Base-by-base conservation (phyloP, 2,113 vertebrate species). In the Hepsetus odoe region DNA sequence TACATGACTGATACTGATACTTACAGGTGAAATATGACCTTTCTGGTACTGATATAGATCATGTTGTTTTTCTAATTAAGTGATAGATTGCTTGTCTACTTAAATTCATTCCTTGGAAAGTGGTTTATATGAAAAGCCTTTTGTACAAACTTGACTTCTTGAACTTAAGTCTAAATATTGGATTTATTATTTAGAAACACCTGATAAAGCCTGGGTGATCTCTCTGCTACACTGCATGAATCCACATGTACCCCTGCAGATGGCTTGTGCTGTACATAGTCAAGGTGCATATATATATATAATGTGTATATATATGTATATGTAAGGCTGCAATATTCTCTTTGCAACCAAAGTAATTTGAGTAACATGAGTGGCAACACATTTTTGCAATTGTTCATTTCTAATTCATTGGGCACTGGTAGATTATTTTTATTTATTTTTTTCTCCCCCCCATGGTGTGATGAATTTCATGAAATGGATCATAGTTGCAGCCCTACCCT, bases 401-500 rank as follows among this genome's bases (percentile, higher is more conserved):
- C n/a, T n/a, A n/a, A n/a, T n/a, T n/a, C n/a, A n/a, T n/a, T n/a
- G n/a, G n/a, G n/a, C n/a, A n/a, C n/a, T n/a, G n/a, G n/a, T n/a
- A n/a, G n/a, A n/a, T n/a, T n/a, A n/a, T n/a, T n/a, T n/a, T n/a
- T n/a, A n/a, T n/a, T n/a, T n/a, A n/a, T n/a, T n/a, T n/a, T n/a
- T n/a, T n/a, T n/a, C n/a, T n/a, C n/a, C n/a, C n/a, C n/a, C n/a
- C n/a, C n/a, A n/a, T n/a, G n/a, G 40, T 40, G 40, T 32, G 2
- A 16, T 14, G n/a, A n/a, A n/a, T n/a, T n/a, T n/a, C n/a, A n/a
- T n/a, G n/a, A 61, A 62, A 30, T 30, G 24, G 62, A 49, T 72
- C 33, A 53, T 44, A 56, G 46, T 76, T 83, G 66, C 66, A 76
- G 67, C 59, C 72, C 58, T 83, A 72, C 74, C 40, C 49, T 53